phyloP scores from a whole-genome alignment of 2,888 invertebrate species.

The Amiota communis region DNA sequence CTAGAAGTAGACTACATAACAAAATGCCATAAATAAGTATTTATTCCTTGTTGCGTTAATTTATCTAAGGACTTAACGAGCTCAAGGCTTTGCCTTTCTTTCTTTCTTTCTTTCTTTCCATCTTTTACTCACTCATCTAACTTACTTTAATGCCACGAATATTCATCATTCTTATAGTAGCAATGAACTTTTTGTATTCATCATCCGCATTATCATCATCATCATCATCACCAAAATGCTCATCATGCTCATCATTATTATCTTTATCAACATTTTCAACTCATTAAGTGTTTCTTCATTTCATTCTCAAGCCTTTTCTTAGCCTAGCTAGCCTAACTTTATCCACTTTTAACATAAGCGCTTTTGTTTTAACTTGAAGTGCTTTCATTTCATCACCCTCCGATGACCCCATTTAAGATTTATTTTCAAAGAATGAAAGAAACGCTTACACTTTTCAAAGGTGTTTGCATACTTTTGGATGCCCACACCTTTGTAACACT shows the following conservation, averaged over 20 bases:
- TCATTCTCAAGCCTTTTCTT: background rate
- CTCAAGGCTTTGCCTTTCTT: conserved; percentile 24
- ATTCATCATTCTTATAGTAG: conserved; percentile 28
- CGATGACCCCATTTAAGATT: background rate
- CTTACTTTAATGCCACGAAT: conserved; percentile 2
- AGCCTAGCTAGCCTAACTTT: background rate
- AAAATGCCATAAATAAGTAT: conserved; percentile 10
- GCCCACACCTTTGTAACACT: background rate
- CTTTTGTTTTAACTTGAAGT: conserved; percentile 10
- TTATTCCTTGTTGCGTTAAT: conserved; percentile 38
- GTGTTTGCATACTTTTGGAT: conserved; percentile 21
- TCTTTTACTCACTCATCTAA: too few relatives aligned
- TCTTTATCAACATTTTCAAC: conserved; percentile 9
- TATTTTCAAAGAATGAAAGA: background rate
- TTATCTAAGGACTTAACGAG: conserved; percentile 44
- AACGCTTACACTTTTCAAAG: background rate
- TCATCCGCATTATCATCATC: background rate
- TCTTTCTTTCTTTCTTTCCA: background rate
- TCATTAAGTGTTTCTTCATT: background rate
- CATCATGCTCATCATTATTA: background rate
- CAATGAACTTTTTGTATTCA: background rate
- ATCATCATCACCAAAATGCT: background rate
- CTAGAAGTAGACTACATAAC: conserved; percentile 20
- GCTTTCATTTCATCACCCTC: background rate
- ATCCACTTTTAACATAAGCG: conserved; percentile 9